Base-by-base conservation (phyloP, 2,797 vertebrate species). In the Aulostomus chinensis region DNA sequence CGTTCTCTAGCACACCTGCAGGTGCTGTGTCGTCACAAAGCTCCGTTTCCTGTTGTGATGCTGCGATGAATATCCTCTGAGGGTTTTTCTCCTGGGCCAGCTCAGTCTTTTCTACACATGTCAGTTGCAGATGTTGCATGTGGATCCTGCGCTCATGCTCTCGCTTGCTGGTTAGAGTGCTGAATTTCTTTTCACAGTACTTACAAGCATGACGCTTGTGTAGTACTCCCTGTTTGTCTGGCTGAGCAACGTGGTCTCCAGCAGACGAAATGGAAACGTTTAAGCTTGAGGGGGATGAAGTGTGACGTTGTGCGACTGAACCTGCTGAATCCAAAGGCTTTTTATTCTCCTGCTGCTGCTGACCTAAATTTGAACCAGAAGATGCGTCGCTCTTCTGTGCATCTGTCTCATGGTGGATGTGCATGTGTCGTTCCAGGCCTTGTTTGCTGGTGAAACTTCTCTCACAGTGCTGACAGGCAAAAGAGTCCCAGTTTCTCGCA, bases 181-280 rank as follows among this genome's bases (percentile, higher is more conserved):
- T 93, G 61, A 97, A 97, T 22, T 93, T 86, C 69, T 97, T 96
- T 50, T 94, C 94, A 80, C 95, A 96, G 56, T 94, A 94, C 35
- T 93, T 93, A 83, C 94, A 97, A 0, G 92, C 90, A 49, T 96
- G 92, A 60, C 88, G 76, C 17, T 87, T 91, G 40, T 90, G 93
- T 28, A 83, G 73, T 15, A 86, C 88, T 13, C 80, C 87, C 3
- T 80, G 88, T 56, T 92, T 91, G 53, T 92, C 92, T 1, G 74
- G 57, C 8, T 84, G 38, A 7, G 61, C 43, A 0, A 37, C 20
- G 43, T 43, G 36, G 33, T 83, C 70, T 39, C 33, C 62, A 47
- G 70, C 33, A 11, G 42, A 40, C 22, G 33, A 40, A 48, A 38
- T 9, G 5, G 24, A 55, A 20, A 57, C 48, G 33, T 59, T 13